Percentiles rank a stretch among this genome's conserved stretches.
These are phyloP conservation scores for Macaria notata DNA, from an alignment of 2,888 invertebrate species.

Conservation along the genomic window DNA sequence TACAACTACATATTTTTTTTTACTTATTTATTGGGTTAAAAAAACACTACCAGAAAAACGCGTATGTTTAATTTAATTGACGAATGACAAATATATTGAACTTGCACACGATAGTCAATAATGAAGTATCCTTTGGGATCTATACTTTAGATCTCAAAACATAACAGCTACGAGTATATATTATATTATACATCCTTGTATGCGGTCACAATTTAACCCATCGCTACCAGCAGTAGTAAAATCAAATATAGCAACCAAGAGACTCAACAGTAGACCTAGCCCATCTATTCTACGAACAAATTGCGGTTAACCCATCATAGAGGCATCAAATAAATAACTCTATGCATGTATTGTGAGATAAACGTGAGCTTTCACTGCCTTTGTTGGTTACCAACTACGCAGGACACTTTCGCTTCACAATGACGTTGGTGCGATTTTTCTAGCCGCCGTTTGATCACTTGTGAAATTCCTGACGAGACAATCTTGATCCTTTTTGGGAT, in stretches of 20 bases:
- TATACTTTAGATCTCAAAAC: no score
- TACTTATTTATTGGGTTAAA: no score
- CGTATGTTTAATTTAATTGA: no score
- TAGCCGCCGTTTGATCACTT: slow-evolving; percentile 4
- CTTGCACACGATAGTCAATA: no score
- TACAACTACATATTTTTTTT: no score
- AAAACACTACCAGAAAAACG: no score
- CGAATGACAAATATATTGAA: no score
- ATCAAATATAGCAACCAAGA: background rate
- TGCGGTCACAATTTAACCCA: no score
- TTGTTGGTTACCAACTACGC: slow-evolving; percentile 24
- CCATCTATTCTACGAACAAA: slow-evolving; percentile 1
- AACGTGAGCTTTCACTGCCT: slow-evolving; percentile 34
- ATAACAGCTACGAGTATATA: no score
- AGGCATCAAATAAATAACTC: slow-evolving; percentile 22
- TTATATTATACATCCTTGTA: no score
- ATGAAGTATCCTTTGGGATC: no score
- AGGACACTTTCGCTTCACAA: slow-evolving; percentile 32
- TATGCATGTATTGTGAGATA: slow-evolving; percentile 22
- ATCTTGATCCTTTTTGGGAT: no score
- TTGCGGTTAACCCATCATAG: slow-evolving; percentile 21
- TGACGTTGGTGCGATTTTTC: slow-evolving; percentile 22
- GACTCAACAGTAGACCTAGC: slow-evolving; percentile 1
- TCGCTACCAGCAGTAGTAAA: background rate
- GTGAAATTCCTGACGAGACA: slow-evolving; percentile 26